phyloP scores from a whole-genome alignment of 2,797 vertebrate genomes.

The Capromys pilorides region DNA sequence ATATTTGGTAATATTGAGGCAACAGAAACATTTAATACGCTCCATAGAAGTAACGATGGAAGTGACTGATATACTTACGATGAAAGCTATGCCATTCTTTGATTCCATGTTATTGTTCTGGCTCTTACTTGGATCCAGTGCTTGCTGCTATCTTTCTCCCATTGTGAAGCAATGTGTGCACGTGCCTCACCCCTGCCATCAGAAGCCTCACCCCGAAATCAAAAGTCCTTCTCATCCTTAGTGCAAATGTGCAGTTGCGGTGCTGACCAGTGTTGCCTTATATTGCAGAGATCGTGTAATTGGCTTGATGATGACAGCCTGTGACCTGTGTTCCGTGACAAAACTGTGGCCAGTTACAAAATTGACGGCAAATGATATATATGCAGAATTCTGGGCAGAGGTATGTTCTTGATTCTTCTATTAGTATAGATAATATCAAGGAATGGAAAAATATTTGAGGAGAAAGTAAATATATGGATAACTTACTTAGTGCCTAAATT shows the following conservation, averaged over 20 bases:
- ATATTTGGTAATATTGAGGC: rapidly evolving
- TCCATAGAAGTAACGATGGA: rapidly evolving
- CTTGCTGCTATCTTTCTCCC: neutral
- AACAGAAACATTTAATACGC: rapidly evolving
- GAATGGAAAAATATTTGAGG: neutral
- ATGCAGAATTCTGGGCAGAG: constrained; percentile 99
- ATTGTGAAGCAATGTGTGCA: rapidly evolving
- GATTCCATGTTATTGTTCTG: neutral
- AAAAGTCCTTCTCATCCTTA: no score
- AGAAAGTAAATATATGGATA: neutral
- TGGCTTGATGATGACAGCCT: constrained; percentile 99
- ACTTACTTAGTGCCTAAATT: neutral
- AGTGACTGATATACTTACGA: rapidly evolving
- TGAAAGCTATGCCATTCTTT: rapidly evolving
- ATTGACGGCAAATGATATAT: constrained; percentile 97
- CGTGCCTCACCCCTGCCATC: no score
- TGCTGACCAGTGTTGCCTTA: constrained; percentile 57
- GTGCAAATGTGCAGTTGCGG: neutral
- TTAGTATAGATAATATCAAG: neutral
- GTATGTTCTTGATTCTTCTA: constrained; percentile 83
- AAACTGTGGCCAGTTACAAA: constrained; percentile 97
- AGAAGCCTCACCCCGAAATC: no score
- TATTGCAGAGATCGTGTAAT: constrained; percentile 95
- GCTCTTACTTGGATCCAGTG: neutral
- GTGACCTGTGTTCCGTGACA: constrained; percentile 98